A percentile compares a stretch with the other conserved stretches of the same genome.
Evolutionary conservation across 2,888 invertebrate genomes (phyloP).

Genomic region (Erannis defoliaria): DNA sequence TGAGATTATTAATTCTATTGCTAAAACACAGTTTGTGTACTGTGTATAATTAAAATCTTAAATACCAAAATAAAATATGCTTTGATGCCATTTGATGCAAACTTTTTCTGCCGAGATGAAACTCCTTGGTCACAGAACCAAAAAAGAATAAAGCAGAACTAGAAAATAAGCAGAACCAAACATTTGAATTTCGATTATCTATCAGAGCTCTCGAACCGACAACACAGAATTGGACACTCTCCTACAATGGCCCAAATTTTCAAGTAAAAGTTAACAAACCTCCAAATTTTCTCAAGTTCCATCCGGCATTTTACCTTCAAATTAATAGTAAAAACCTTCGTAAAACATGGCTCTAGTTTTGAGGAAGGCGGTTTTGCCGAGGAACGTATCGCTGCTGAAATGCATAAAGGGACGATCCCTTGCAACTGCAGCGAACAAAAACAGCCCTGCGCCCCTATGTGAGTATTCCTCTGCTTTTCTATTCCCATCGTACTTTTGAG

Average conservation of each 20-base stretch:
- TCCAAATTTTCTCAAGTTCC: constrained; percentile 57
- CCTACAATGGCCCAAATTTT: constrained; percentile 74
- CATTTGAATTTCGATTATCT: constrained; percentile 55
- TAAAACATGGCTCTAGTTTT: constrained; percentile 73
- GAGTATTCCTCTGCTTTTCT: constrained; percentile 51
- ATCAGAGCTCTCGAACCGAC: constrained; percentile 59
- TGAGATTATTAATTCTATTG: too few relatives aligned
- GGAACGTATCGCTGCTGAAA: constrained; percentile 70
- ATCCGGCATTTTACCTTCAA: constrained; percentile 35
- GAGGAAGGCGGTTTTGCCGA: constrained; percentile 70
- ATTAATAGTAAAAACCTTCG: constrained; percentile 33
- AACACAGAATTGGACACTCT: constrained; percentile 54
- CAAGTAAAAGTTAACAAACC: constrained; percentile 60
- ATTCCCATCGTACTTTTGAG: background rate
- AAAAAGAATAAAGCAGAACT: constrained; percentile 39
- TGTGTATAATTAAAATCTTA: too few relatives aligned
- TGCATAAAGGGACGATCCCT: constrained; percentile 68
- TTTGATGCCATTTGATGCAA: background rate
- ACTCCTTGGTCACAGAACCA: constrained; percentile 24
- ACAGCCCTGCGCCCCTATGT: constrained; percentile 63
- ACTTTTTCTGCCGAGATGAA: constrained; percentile 20
- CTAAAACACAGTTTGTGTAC: too few relatives aligned
- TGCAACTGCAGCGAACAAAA: constrained; percentile 62
- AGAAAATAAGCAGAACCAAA: constrained; percentile 53
- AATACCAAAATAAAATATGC: too few relatives aligned